Evolutionary conservation across 2,888 invertebrate genomes (phyloP).

Genomic region (Lasiommata megera): DNA sequence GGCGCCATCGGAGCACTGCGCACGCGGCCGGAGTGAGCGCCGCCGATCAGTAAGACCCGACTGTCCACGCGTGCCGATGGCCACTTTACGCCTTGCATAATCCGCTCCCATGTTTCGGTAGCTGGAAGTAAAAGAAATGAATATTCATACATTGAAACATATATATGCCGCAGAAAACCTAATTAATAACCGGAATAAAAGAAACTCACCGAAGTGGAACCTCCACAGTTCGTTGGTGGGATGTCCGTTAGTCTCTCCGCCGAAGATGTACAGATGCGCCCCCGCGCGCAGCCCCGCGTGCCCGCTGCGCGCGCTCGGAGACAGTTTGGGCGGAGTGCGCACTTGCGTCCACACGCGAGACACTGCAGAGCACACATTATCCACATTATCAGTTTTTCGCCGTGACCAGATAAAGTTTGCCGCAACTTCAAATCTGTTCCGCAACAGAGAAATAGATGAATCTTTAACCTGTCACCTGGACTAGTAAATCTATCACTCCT

Average conservation of each 20-base stretch:
- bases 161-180: too few species aligned
- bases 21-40: constrained; percentile 71
- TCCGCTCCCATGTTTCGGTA: constrained; percentile 88
- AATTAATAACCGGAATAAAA: too few species aligned
- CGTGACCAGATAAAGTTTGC: neutral
- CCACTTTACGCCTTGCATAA: constrained; percentile 82
- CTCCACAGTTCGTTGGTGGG: constrained; percentile 90
- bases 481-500: too few species aligned
- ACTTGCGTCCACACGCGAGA: constrained; percentile 84
- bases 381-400: neutral
- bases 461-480: too few species aligned
- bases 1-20: constrained; percentile 37
- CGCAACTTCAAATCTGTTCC: too few species aligned
- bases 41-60: constrained; percentile 83
- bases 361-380: constrained; percentile 48
- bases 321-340: constrained; percentile 73
- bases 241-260: constrained; percentile 87
- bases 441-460: too few species aligned
- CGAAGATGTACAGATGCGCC: constrained; percentile 89
- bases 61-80: constrained; percentile 87
- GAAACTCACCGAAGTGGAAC: constrained; percentile 87
- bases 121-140: too few species aligned
- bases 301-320: constrained; percentile 87
- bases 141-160: too few species aligned
- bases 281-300: constrained; percentile 90